Evolutionary conservation across 2,113 vertebrate species (phyloP).

Genomic region (Peromyscus polionotus): DNA sequence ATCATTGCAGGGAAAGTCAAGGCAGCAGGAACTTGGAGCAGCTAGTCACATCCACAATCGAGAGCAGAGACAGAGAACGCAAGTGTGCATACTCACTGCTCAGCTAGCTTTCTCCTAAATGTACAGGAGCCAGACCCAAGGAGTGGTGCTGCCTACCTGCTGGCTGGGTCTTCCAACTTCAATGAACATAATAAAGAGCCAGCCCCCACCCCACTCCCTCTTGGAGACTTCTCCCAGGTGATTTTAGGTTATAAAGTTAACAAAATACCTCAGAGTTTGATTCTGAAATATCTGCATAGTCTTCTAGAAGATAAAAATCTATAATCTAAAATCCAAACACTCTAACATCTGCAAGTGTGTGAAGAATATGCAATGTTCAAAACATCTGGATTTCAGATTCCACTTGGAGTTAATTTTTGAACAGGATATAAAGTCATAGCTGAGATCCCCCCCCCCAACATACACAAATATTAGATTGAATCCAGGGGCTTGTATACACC

Average conservation of each 20-base stretch:
- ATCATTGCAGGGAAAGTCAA: not conserved
- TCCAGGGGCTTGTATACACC: not conserved
- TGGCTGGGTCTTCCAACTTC: not conserved
- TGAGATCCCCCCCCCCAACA: not conserved
- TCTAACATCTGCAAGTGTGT: not conserved
- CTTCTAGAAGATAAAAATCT: not conserved
- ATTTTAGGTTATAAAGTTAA: not conserved
- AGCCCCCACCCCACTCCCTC: not conserved
- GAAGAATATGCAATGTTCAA: not conserved
- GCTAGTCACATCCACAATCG: not conserved
- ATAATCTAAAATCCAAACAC: not conserved
- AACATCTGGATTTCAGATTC: slow-evolving; percentile 27
- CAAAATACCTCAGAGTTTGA: not conserved
- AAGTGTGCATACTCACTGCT: not conserved
- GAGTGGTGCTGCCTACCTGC: not conserved
- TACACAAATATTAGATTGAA: not conserved
- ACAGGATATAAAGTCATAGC: not conserved
- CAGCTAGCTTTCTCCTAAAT: not conserved
- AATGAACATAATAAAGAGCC: not conserved
- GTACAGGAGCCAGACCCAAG: not conserved
- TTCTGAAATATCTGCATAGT: not conserved
- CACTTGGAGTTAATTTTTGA: slow-evolving; percentile 38
- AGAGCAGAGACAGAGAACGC: not conserved
- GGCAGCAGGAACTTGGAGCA: not conserved
- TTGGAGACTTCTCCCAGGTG: not conserved